Evolutionary conservation across 2,113 vertebrate species (phyloP), one percentile per base, ranked within the genome.

Genomic region (Neomonachus schauinslandi): DNA sequence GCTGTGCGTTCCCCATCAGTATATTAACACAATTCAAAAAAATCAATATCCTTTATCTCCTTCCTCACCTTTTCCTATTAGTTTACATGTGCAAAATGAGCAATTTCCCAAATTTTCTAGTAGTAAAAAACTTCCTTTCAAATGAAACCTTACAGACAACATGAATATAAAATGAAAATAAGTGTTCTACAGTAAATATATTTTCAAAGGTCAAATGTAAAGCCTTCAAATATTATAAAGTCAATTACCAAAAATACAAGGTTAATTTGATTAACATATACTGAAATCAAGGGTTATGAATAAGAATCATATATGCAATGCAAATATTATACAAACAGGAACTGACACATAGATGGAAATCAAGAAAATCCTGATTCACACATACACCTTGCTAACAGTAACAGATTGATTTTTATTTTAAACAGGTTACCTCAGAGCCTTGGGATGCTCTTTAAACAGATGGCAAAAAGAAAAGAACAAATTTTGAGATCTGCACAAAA

Each of bases 141-240:
- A 93, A 90, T 77, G 28, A 61, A 67, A 77, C 4, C 24, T 65
- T 71, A 93, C 28, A 83, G 69, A 88, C 14, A 85, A 46, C 28
- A 87, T 59, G 6, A 92, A 59, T 55, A 80, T 76, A 93, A 93
- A 96, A 55, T 5, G 18, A 90, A 92, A 96, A 69, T 74, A 61
- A 57, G 13, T 49, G 28, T 92, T 94, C 21, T 55, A 86, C 15
- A 6, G 39, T 59, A 92, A 82, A 82, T 63, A 65, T 57, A 76
- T 74, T 61, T 90, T 80, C 33, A 67, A 90, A 95, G 28, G 74
- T 95, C 72, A 97, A 85, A 59, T 33, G 13, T 80, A 74, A 92
- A 67, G 46, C 4, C 13, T 88, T 83, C 39, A 88, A 1, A 63
- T 49, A 63, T 49, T 57, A 90, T 88, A 79, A 83, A 92, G 76